phyloP scores from a whole-genome alignment of 2,113 vertebrate species.

The Brachyhypopomus gauderio region DNA sequence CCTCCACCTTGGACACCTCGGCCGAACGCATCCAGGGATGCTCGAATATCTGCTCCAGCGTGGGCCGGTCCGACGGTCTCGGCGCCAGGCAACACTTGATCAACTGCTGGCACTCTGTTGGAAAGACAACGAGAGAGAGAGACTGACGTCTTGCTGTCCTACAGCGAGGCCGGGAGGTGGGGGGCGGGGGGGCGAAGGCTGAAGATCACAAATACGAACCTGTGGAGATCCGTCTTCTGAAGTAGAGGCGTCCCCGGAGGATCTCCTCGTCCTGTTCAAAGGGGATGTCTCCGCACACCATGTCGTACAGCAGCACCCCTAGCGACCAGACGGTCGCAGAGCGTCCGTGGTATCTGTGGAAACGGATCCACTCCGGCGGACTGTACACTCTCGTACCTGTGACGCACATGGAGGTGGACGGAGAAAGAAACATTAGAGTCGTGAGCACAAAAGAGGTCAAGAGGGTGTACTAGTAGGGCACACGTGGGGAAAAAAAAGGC shows the following conservation, averaged over 20 bases:
- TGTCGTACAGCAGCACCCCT: conserved; percentile 94
- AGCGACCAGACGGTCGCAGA: conserved; percentile 96
- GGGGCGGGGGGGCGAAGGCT: too few relatives aligned
- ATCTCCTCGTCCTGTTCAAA: conserved; percentile 98
- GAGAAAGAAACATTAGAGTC: conserved; percentile 14
- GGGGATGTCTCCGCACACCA: conserved; percentile 97
- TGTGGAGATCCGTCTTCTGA: conserved; percentile 88
- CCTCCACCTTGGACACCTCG: conserved; percentile 79
- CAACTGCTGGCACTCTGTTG: conserved; percentile 92
- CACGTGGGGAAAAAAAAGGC: not conserved
- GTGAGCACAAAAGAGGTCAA: not conserved
- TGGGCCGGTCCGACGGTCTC: conserved; percentile 92
- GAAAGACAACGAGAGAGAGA: conserved; percentile 2
- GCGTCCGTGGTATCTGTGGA: conserved; percentile 93
- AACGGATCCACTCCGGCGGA: conserved; percentile 95
- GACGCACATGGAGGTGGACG: not conserved
- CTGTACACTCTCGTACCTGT: conserved; percentile 94
- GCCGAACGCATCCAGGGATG: conserved; percentile 91
- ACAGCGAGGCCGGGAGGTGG: not conserved
- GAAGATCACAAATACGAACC: conserved; percentile 72
- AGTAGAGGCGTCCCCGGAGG: conserved; percentile 85
- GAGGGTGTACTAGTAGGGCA: not conserved
- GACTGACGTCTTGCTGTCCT: not conserved
- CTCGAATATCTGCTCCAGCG: conserved; percentile 92
- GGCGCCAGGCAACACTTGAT: conserved; percentile 95